Percentiles rank a stretch among this genome's conserved stretches.
Evolutionary conservation across 2,888 invertebrate species (phyloP).

Genomic region (Lepidonotus clava): DNA sequence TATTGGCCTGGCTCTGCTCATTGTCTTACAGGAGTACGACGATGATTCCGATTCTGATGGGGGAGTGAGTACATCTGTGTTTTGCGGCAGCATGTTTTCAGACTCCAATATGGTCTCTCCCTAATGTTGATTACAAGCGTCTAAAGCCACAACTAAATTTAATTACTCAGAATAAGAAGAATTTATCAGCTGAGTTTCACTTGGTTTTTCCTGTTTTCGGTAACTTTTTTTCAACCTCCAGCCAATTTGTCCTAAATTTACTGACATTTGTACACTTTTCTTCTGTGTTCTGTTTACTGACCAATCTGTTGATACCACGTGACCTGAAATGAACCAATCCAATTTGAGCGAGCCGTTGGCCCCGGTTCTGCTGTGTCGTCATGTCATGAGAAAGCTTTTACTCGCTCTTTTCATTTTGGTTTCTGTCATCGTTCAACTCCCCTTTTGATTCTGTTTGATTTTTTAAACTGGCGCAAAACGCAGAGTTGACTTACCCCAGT

Average conservation of each 20-base stretch:
- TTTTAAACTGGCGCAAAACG: constrained; percentile 38
- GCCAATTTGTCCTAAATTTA: neutral
- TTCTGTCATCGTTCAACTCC: neutral
- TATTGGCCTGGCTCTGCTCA: neutral
- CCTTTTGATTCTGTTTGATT: neutral
- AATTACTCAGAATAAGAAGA: too few relatives aligned
- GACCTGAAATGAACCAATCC: constrained; percentile 24
- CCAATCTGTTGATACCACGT: neutral
- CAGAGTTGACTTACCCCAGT: constrained; percentile 30
- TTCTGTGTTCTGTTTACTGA: constrained; percentile 2
- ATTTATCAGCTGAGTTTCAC: too few relatives aligned
- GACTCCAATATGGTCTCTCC: neutral
- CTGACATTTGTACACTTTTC: too few relatives aligned
- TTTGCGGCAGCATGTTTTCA: constrained; percentile 47
- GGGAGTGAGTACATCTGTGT: constrained; percentile 34
- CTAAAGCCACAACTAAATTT: neutral
- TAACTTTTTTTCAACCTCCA: neutral
- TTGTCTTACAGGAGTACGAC: constrained; percentile 45
- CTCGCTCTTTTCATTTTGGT: neutral
- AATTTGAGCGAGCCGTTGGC: too few relatives aligned
- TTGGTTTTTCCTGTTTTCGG: neutral
- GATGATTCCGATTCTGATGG: constrained; percentile 5
- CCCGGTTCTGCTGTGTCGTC: neutral
- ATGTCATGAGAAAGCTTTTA: neutral
- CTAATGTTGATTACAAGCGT: neutral